Conservation (phyloP, 2,113 vertebrate species). For the Phaethornis superciliosus region DNA sequence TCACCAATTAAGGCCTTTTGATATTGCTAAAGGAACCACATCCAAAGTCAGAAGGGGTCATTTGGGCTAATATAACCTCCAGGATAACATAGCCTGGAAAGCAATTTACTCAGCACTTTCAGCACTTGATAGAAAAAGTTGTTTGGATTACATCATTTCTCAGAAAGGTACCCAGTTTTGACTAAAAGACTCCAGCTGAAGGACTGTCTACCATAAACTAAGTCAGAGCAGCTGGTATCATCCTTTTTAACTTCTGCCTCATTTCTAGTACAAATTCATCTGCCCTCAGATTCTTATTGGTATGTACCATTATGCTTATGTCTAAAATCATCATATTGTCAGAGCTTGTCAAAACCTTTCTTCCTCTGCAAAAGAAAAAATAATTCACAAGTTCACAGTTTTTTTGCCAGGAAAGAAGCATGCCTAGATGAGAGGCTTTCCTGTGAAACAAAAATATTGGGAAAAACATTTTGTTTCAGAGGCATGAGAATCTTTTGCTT, state of each 20-base stretch:
- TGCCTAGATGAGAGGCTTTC: not conserved
- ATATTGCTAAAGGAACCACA: conserved; percentile 15
- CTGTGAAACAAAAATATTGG: not conserved
- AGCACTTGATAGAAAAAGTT: not conserved
- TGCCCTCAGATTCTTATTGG: not conserved
- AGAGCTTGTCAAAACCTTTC: conserved; percentile 50
- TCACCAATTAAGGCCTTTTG: conserved; percentile 11
- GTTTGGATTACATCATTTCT: not conserved
- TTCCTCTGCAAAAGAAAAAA: conserved; percentile 4
- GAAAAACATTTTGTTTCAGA: not conserved
- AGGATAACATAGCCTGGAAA: conserved; percentile 9
- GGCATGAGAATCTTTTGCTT: not conserved
- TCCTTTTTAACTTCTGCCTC: conserved; percentile 16
- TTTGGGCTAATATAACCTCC: conserved; percentile 19
- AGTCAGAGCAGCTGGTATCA: not conserved
- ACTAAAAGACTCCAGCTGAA: conserved; percentile 9
- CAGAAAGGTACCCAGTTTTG: not conserved
- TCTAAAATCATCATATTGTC: conserved; percentile 52
- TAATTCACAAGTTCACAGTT: not conserved
- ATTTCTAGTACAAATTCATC: not conserved
- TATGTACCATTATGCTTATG: conserved; percentile 29
- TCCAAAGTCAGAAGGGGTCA: not conserved
- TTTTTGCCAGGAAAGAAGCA: not conserved
- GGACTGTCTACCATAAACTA: conserved; percentile 17
- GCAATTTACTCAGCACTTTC: conserved; percentile 22